A percentile compares a stretch with the other conserved stretches of the same genome.
Evolutionary conservation across 1,140 invertebrate species (phyloP).

Genomic region (Brachionus paranguensis): DNA sequence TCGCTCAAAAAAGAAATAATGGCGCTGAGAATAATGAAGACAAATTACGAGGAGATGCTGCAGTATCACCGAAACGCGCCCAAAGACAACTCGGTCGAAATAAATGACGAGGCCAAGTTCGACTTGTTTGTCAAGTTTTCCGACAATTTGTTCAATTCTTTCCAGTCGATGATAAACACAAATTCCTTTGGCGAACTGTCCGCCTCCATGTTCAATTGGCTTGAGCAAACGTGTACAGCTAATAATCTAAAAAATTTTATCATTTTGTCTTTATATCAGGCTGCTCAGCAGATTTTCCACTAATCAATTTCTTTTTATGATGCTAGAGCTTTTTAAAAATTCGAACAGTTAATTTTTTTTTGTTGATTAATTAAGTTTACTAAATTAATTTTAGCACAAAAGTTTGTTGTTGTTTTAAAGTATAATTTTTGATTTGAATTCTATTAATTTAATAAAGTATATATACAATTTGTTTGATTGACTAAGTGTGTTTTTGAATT

Average conservation of each 20-base stretch:
- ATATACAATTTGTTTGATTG: not conserved
- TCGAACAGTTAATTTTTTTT: not conserved
- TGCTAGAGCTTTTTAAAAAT: not conserved
- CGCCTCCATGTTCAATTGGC: constrained; percentile 34
- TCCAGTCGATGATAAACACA: constrained; percentile 24
- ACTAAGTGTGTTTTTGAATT: too few species aligned
- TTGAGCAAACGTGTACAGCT: constrained; percentile 25
- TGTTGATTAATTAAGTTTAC: not conserved
- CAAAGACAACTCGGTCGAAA: constrained; percentile 31
- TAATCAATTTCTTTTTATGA: not conserved
- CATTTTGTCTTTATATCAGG: constrained; percentile 26
- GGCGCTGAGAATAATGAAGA: constrained; percentile 30
- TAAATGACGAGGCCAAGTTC: constrained; percentile 32
- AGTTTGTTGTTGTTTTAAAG: not conserved
- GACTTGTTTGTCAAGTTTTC: constrained; percentile 40
- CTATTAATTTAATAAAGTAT: not conserved
- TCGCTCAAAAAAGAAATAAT: constrained; percentile 33
- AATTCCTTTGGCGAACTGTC: constrained; percentile 35
- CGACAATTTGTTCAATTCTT: constrained; percentile 34
- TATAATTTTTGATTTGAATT: not conserved
- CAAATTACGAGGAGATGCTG: constrained; percentile 31
- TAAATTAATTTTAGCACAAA: not conserved
- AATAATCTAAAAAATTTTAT: constrained; percentile 35
- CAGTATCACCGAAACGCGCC: constrained; percentile 28
- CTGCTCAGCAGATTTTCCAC: constrained; percentile 18